Evolutionary conservation across 2,797 vertebrate genomes (phyloP), one percentile per base, ranked within the genome.

Genomic region (Artibeus lituratus): DNA sequence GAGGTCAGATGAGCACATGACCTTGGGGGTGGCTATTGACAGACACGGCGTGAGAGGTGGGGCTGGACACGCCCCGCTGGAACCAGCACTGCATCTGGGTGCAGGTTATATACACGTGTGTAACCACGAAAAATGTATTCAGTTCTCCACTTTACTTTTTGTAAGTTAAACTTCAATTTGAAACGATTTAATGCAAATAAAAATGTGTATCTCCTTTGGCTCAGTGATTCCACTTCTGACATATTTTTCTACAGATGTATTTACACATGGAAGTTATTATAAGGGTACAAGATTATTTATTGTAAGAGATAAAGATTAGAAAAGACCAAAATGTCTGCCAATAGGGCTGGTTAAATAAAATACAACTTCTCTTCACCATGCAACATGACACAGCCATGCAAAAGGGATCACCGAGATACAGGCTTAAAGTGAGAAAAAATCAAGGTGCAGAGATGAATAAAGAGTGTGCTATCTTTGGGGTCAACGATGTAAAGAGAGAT

Each of bases 271-370:
- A 76, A 37, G 16, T 44, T 19, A 16, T 44, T 32, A 67, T 7
- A 10, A 32, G 19, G 1, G 49, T 72, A 18, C 8, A 37, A 72
- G 26, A 42, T 69, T 21, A 85, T 77, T 91, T 76, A 84, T 35
- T 35, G 1, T 87, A 94, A 83, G 42, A 78, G 16, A 42, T 65
- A 82, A 95, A 62, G 49, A 22, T 51, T 15, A 76, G 87, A 4
- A 51, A 39, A 87, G 55, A 59, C 1, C 24, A 35, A 65, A 35
- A 42, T 10, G 26, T 32, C 62, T 22, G 35, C 44, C 49, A 44
- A 16, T 2, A 86, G 49, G 37, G 2, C 69, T 89, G 32, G 16
- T 85, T 67, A 62, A 89, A 57, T 83, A 51, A 88, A 83, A 19
- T 3, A 35, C 35, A 57, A 4, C 4, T 24, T 24, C 3, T 44